These are phyloP conservation scores for Trinectes maculatus DNA, from an alignment of 2,113 vertebrate genomes.

Conservation along the genomic window DNA sequence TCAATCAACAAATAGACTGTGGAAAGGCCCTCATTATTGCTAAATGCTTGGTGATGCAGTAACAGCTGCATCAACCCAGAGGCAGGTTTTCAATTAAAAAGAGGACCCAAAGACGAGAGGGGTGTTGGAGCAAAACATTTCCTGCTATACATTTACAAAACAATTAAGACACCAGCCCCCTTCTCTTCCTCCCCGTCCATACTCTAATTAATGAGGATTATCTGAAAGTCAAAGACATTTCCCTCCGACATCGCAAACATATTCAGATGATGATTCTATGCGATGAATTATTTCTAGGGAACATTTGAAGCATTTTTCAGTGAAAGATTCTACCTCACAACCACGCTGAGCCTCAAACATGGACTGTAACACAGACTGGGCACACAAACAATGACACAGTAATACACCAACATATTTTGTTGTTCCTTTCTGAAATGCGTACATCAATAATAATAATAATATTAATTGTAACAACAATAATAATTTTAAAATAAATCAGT, in stretches of 20 bases:
- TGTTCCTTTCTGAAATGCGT: background rate
- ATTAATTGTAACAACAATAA: background rate
- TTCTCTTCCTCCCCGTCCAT: background rate
- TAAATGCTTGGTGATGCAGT: conserved; percentile 49
- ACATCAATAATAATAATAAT: background rate
- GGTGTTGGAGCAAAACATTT: conserved; percentile 33
- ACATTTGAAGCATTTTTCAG: background rate
- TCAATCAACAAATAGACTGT: conserved; percentile 54
- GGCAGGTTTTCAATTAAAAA: conserved; percentile 55
- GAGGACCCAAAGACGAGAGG: conserved; percentile 17
- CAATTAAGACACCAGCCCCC: conserved; percentile 20
- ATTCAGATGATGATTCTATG: conserved; percentile 1
- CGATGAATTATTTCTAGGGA: background rate
- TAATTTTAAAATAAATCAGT: background rate
- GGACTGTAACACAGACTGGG: background rate
- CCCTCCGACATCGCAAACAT: background rate
- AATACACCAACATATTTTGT: background rate
- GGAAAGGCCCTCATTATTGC: conserved; percentile 48
- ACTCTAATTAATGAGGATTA: conserved; percentile 31
- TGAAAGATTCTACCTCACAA: background rate
- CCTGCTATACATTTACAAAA: conserved; percentile 36
- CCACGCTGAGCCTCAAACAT: background rate
- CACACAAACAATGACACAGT: background rate
- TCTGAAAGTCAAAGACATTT: conserved; percentile 7
- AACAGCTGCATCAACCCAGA: conserved; percentile 46